A percentile compares a stretch with the other conserved stretches of the same genome.
phyloP scores from a whole-genome alignment of 2,888 invertebrate genomes.

The Acanthopleura granulata region DNA sequence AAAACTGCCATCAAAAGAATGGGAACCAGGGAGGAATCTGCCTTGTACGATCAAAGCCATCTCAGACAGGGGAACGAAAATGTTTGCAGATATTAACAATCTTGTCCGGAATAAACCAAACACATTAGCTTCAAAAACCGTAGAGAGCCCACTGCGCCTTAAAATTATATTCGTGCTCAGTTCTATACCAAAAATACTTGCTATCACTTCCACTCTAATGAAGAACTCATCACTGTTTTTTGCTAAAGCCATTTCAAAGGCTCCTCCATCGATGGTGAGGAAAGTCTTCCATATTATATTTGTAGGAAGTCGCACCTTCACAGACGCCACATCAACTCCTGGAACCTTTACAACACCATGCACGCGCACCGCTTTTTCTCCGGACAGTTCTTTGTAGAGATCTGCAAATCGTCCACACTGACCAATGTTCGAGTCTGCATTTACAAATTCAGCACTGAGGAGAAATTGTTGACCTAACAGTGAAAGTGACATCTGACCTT shows the following conservation, averaged over 20 bases:
- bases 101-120: constrained; percentile 31
- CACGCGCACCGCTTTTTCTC: constrained; percentile 26
- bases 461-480: constrained; percentile 21
- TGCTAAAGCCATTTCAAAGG: constrained; percentile 18
- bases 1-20: constrained; percentile 34
- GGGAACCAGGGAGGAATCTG: constrained; percentile 24
- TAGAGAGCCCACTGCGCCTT: constrained; percentile 24
- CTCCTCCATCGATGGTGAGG: constrained; percentile 23
- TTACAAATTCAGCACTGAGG: constrained; percentile 32
- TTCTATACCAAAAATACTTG: constrained; percentile 27
- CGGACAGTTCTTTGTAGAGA: constrained; percentile 27
- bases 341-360: constrained; percentile 17
- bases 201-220: constrained; percentile 26
- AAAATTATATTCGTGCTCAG: constrained; percentile 30
- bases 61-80: constrained; percentile 27
- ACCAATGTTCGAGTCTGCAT: constrained; percentile 22
- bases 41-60: constrained; percentile 29
- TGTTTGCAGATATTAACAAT: constrained; percentile 27
- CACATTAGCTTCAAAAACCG: constrained; percentile 31
- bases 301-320: not conserved
- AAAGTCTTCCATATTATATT: constrained; percentile 19
- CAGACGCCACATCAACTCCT: too few species aligned
- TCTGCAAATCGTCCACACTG: constrained; percentile 29
- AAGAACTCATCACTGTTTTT: constrained; percentile 14
- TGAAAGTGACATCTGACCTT: constrained; percentile 12